Conservation (phyloP, 2,113 vertebrate genomes). For the Pseudois nayaur region DNA sequence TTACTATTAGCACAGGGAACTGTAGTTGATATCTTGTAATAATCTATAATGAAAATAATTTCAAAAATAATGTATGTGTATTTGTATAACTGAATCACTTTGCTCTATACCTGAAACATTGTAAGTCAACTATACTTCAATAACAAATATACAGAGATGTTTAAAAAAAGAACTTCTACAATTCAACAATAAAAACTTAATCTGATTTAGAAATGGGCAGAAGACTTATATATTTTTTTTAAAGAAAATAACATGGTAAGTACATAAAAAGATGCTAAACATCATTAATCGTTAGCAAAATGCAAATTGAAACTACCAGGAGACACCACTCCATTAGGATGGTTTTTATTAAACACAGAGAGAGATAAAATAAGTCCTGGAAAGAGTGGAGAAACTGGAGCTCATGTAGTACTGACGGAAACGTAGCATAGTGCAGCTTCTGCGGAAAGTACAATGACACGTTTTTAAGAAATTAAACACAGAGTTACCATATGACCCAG, state of each 20-base stretch:
- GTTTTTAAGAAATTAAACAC: neutral
- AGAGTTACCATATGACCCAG: neutral
- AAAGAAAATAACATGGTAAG: neutral
- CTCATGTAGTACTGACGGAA: neutral
- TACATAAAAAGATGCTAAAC: neutral
- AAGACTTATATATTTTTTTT: neutral
- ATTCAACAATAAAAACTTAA: neutral
- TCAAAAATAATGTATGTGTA: neutral
- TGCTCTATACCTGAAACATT: neutral
- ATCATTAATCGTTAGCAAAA: neutral
- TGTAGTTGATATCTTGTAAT: neutral
- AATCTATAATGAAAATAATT: neutral
- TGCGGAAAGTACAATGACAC: neutral
- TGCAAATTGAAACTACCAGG: neutral
- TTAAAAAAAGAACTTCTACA: neutral
- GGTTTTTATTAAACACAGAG: neutral
- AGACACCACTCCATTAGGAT: neutral
- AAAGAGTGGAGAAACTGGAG: neutral
- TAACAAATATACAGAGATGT: neutral
- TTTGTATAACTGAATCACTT: neutral
- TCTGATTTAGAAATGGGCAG: neutral
- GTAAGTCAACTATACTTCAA: neutral
- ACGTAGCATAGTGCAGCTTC: neutral
- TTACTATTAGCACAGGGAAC: neutral
- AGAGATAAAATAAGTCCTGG: neutral